Base-by-base conservation (phyloP, 2,797 vertebrate genomes). In the Poeciliopsis presidionis region DNA sequence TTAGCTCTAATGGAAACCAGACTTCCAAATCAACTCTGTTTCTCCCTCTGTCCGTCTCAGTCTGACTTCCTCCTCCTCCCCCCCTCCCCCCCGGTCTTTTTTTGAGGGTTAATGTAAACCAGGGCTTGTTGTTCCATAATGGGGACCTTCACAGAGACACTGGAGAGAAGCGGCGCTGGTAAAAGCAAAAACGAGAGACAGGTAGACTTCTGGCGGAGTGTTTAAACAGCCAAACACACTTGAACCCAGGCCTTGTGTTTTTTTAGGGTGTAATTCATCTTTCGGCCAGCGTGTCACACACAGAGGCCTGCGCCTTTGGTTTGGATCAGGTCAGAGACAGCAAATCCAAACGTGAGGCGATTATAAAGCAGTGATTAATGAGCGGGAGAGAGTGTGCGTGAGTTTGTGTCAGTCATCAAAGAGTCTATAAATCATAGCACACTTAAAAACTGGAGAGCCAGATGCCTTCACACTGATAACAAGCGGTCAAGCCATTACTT, bases 1-100 rank as follows among this genome's bases (percentile, higher is more conserved):
- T 99, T 98, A 97, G 94, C 96, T 96, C 93, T 99, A 98, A 99
- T 98, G 96, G 97, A 97, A 98, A 97, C 97, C 98, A 99, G 97
- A 97, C 97, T 94, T 95, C 90, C 83, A 88, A 88, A 88, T 95
- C 93, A 94, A 95, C 65, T 82, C 70, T 51, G 67, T 75, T 41
- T 71, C 39, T 86, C 74, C 55, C 33, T 22, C 47, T 63, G 59
- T 89, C 75, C 84, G 51, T 87, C 41, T 81, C 77, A 86, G 84
- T 75, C 82, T 47, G 79, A 86, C 88, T 90, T 87, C 85, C 81
- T 88, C 76, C 78, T n/a, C n/a, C n/a, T n/a, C 63, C 83, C 67
- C 80, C 72, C 81, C 72, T 33, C 63, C 83, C 67, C 80, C 72
- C 80, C 72, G 81, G 78, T 90, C 87, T 89, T 87, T 87, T 86